Evolutionary conservation across 1,140 invertebrate genomes (phyloP).

Genomic region (Drosophila mojavensis): DNA sequence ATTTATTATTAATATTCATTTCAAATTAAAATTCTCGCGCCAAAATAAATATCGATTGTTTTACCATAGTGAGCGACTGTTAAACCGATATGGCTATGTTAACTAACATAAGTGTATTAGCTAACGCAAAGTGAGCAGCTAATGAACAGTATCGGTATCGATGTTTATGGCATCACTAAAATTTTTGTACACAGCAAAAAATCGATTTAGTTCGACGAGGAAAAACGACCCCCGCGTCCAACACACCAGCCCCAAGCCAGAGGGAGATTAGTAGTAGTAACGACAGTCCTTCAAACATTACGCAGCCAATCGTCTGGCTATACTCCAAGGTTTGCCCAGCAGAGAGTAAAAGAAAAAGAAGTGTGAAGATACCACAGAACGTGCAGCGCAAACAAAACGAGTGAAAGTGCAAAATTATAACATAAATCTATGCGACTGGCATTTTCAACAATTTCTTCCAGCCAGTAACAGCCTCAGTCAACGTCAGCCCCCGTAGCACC

Average conservation of each 20-base stretch:
- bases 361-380: slow-evolving; percentile 44
- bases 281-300: slow-evolving; percentile 78
- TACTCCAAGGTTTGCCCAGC: slow-evolving; percentile 57
- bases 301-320: slow-evolving; percentile 52
- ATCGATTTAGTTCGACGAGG: slow-evolving; percentile 65
- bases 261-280: slow-evolving; percentile 76
- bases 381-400: slow-evolving; percentile 66
- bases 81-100: slow-evolving; percentile 18
- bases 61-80: background rate
- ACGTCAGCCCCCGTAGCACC: slow-evolving; percentile 38
- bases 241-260: slow-evolving; percentile 51
- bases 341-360: slow-evolving; percentile 25
- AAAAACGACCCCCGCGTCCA: slow-evolving; percentile 65
- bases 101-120: background rate
- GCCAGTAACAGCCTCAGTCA: slow-evolving; percentile 39
- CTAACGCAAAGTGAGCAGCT: slow-evolving; percentile 13
- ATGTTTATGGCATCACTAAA: slow-evolving; percentile 32
- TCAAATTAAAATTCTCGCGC: background rate
- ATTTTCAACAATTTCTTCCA: slow-evolving; percentile 59
- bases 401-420: slow-evolving; percentile 71
- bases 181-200: slow-evolving; percentile 74
- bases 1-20: background rate
- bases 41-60: background rate
- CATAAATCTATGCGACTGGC: slow-evolving; percentile 44
- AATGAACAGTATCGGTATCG: slow-evolving; percentile 4